Base-by-base conservation (phyloP, 2,113 vertebrate species). In the Rhinoptilus africanus region DNA sequence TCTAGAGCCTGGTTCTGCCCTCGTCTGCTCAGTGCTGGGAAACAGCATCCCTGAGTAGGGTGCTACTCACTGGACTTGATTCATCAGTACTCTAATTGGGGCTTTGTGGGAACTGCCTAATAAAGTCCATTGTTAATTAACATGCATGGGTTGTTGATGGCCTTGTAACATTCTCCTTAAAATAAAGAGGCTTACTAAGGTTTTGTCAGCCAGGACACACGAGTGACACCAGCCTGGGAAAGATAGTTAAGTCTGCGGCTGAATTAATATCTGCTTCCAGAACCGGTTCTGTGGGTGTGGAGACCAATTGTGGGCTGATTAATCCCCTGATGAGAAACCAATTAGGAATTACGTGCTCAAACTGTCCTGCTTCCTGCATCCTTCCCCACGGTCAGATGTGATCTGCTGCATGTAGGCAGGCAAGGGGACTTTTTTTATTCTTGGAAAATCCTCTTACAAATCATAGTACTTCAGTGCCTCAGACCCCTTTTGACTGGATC, bases 221-320 rank as follows among this genome's bases (percentile, higher is more conserved):
- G 8, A 92, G 71, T 67, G 75, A 85, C 84, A 92, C 75, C 51
- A 85, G 92, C 35, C 71, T 67, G 57, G 74, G 67, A 85, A 94
- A 95, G 54, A 77, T 89, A 73, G n/a, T 74, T 94, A 75, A 56
- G 45, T 19, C 57, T 92, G 67, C 35, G 69, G 45, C 59, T 86
- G 60, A 92, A 60, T 80, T 64, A 94, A 34, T 57, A 30, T 12
- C 72, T 90, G 64, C 66, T 53, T 87, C 85, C 73, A 85, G 83
- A 96, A 93, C 96, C 3, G 4, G 97, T 97, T 96, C 72, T 67
- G 87, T 85, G 91, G 91, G 94, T 75, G 74, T 75, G 89, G 83
- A 95, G 35, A 57, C 18, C 51, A 82, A 64, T 34, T 66, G 56
- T 30, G 26, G 34, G 67, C 53, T 87, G n/a, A 37, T 93, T 78